These are phyloP conservation scores for Bombus superbus DNA, from an alignment of 1,140 invertebrate genomes.

Conservation along the genomic window DNA sequence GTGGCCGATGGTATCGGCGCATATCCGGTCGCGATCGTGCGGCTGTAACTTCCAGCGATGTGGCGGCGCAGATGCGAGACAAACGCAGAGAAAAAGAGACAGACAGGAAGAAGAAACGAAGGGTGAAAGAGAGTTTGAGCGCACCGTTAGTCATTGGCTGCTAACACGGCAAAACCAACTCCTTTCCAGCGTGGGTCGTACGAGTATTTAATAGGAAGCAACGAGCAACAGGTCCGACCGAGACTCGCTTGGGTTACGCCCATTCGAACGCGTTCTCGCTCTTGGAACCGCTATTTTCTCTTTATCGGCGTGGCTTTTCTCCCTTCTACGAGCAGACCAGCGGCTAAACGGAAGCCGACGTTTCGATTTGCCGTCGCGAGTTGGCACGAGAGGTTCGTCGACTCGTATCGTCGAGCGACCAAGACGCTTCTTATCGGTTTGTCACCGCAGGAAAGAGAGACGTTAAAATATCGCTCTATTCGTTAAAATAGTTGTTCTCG, in stretches of 20 bases:
- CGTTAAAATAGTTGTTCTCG: too few relatives aligned
- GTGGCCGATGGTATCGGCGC: slow-evolving; percentile 1
- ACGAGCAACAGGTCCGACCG: slow-evolving; percentile 66
- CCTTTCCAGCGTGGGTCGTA: slow-evolving; percentile 66
- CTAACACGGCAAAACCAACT: slow-evolving; percentile 59
- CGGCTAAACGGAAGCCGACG: slow-evolving; percentile 50
- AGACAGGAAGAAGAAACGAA: slow-evolving; percentile 12
- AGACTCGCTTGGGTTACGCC: slow-evolving; percentile 63
- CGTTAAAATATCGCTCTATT: too few relatives aligned
- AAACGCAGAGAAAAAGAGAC: slow-evolving; percentile 1
- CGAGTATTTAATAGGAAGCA: slow-evolving; percentile 69
- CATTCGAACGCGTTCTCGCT: slow-evolving; percentile 62
- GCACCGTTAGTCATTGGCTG: slow-evolving; percentile 63
- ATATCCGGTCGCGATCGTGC: slow-evolving; percentile 14
- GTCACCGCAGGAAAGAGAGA: too few relatives aligned
- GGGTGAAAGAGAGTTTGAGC: slow-evolving; percentile 41
- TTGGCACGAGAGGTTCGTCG: neutral
- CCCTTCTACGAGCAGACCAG: slow-evolving; percentile 56
- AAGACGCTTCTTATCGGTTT: neutral
- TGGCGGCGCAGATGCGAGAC: neutral
- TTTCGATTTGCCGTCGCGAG: neutral
- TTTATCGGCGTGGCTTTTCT: slow-evolving; percentile 66
- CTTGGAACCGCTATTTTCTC: slow-evolving; percentile 61
- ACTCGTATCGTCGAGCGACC: neutral
- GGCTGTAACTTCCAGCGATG: neutral